Evolutionary conservation across 2,888 invertebrate species (phyloP).

Genomic region (Parnassius glacialis): DNA sequence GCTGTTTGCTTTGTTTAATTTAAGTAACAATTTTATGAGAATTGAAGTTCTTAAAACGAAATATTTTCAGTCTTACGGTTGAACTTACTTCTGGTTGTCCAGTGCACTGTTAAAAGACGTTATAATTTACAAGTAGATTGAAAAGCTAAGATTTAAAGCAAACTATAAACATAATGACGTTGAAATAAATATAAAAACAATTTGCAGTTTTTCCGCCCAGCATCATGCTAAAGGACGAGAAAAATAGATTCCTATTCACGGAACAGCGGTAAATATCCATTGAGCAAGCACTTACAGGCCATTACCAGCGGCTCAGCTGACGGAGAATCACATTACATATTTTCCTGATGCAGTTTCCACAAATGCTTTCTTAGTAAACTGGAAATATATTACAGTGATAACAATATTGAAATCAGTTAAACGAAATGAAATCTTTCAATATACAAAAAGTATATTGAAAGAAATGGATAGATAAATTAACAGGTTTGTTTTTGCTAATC

Average conservation of each 20-base stretch:
- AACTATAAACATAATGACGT: background rate
- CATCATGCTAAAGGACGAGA: constrained; percentile 14
- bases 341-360: constrained; percentile 18
- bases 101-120: too few relatives aligned
- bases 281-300: constrained; percentile 23
- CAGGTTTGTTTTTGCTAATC: too few relatives aligned
- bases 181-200: background rate
- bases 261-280: constrained; percentile 21
- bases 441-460: too few relatives aligned
- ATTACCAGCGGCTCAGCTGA: constrained; percentile 24
- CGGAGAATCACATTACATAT: constrained; percentile 24
- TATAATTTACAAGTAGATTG: too few relatives aligned
- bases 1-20: too few relatives aligned
- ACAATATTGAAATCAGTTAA: background rate
- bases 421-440: too few relatives aligned
- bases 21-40: too few relatives aligned
- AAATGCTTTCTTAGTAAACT: constrained; percentile 19
- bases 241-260: constrained; percentile 23
- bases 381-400: constrained; percentile 9
- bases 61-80: too few relatives aligned
- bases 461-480: too few relatives aligned
- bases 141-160: too few relatives aligned
- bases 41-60: too few relatives aligned
- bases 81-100: too few relatives aligned
- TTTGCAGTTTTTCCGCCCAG: constrained; percentile 3